Evolutionary conservation across 1,140 invertebrate genomes (phyloP).

Genomic region (Wasmannia auropunctata): DNA sequence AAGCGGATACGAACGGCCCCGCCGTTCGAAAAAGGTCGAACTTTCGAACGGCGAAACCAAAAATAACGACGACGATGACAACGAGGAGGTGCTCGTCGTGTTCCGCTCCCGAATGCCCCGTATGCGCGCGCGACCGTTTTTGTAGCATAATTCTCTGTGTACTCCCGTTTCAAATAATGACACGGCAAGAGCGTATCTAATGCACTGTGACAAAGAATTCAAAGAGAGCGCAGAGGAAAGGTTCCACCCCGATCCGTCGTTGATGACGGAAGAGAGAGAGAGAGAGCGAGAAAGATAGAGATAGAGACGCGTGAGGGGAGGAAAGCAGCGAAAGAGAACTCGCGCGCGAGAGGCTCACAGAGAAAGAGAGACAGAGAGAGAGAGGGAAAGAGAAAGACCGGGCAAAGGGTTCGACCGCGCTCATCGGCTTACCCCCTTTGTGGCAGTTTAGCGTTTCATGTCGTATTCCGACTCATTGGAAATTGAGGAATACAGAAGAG

Average conservation of each 20-base stretch:
- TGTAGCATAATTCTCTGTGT: constrained; percentile 58
- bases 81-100: constrained; percentile 19
- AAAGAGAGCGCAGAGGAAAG: constrained; percentile 58
- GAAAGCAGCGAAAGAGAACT: constrained; percentile 9
- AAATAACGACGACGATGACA: constrained; percentile 24
- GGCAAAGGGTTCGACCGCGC: constrained; percentile 62
- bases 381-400: constrained; percentile 67
- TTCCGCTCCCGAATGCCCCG: constrained; percentile 24
- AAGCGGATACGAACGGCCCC: constrained; percentile 23
- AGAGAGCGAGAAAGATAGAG: background rate
- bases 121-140: constrained; percentile 29
- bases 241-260: constrained; percentile 47
- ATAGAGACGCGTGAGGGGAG: constrained; percentile 53
- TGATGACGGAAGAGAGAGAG: constrained; percentile 43
- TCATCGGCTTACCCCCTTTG: constrained; percentile 81
- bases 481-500: constrained; percentile 83
- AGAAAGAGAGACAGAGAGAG: constrained; percentile 53
- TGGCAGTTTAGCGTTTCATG: constrained; percentile 84
- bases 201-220: constrained; percentile 64
- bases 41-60: constrained; percentile 38
- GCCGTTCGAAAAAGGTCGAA: constrained; percentile 39
- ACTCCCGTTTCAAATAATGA: constrained; percentile 55
- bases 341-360: constrained; percentile 37
- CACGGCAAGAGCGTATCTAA: constrained; percentile 62
- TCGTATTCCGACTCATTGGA: constrained; percentile 86